A percentile compares a stretch with the other conserved stretches of the same genome.
These are phyloP conservation scores for Tringa solitaria DNA, from an alignment of 2,113 vertebrate genomes.

Conservation along the genomic window DNA sequence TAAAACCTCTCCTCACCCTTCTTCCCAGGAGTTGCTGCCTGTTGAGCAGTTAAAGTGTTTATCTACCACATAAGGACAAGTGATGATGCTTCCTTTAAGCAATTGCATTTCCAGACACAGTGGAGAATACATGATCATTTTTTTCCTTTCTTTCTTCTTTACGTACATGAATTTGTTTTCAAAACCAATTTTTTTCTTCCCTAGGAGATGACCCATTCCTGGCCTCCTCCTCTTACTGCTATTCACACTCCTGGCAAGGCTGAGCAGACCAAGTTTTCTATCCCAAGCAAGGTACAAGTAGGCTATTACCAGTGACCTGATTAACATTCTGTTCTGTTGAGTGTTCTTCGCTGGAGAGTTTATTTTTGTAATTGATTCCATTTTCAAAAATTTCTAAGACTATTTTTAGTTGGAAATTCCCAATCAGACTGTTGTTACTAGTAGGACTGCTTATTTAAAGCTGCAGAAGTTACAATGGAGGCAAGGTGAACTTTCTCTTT, in stretches of 20 bases:
- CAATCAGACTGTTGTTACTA: neutral
- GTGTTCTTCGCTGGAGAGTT: neutral
- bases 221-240: slow-evolving; percentile 88
- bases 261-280: slow-evolving; percentile 86
- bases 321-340: slow-evolving; percentile 15
- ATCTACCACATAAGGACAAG: neutral
- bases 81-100: neutral
- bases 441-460: slow-evolving; percentile 5
- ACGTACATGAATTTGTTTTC: neutral
- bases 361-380: neutral
- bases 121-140: neutral
- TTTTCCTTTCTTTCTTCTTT: neutral
- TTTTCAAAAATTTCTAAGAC: neutral
- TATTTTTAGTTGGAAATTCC: slow-evolving; percentile 38
- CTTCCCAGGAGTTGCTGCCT: neutral
- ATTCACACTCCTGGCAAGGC: slow-evolving; percentile 88
- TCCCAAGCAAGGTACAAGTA: slow-evolving; percentile 83
- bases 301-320: neutral
- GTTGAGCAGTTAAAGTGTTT: neutral
- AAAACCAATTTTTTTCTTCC: slow-evolving; percentile 20
- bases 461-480: neutral
- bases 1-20: neutral
- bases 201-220: slow-evolving; percentile 91
- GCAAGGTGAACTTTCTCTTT: neutral
- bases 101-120: neutral